Evolutionary conservation across 2,888 invertebrate genomes (phyloP).

Genomic region (Glaucopsyche alexis): DNA sequence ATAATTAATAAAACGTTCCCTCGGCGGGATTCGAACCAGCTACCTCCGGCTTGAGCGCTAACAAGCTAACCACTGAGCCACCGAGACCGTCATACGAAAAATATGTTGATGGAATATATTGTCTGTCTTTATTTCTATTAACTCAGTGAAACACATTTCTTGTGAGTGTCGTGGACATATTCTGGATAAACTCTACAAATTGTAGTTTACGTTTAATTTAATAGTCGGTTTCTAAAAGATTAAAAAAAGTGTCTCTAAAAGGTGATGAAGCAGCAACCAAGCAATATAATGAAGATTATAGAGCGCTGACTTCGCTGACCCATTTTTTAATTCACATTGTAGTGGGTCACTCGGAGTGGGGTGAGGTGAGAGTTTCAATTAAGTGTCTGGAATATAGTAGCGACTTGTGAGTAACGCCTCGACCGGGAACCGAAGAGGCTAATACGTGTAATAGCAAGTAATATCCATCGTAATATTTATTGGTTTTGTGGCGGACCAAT

Average conservation of each 20-base stretch:
- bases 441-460: neutral
- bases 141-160: no score
- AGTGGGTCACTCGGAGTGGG: conserved; percentile 29
- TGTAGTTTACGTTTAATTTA: no score
- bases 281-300: conserved; percentile 20
- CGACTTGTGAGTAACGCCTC: conserved; percentile 44
- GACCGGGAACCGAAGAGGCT: conserved; percentile 37
- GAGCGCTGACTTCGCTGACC: conserved; percentile 16
- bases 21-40: no score
- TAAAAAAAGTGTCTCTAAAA: neutral
- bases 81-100: no score
- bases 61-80: no score
- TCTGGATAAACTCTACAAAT: no score
- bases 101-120: no score
- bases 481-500: no score
- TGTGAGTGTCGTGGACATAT: no score
- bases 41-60: no score
- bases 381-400: conserved; percentile 44
- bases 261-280: neutral
- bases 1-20: no score
- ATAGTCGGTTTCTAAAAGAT: neutral
- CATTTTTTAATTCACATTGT: conserved; percentile 29
- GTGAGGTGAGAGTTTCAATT: conserved; percentile 47
- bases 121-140: no score
- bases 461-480: neutral